Conservation (phyloP, 2,113 vertebrate species). For the Daubentonia madagascariensis region DNA sequence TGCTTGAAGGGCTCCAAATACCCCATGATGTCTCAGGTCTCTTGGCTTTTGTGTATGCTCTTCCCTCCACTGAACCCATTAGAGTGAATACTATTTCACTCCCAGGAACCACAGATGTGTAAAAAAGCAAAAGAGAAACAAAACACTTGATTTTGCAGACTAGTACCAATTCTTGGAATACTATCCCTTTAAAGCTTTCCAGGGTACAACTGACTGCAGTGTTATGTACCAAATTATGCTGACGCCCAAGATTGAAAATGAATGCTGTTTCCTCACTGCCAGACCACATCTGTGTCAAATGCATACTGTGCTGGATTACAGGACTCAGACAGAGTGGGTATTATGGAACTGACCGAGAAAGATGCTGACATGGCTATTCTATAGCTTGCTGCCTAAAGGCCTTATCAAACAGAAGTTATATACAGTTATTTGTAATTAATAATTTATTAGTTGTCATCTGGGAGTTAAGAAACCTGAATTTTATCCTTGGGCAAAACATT, state of each 20-base stretch:
- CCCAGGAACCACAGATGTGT: background rate
- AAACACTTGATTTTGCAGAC: background rate
- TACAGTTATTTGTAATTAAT: slow-evolving; percentile 5
- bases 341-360: background rate
- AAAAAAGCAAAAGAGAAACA: background rate
- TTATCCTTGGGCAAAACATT: background rate
- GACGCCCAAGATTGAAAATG: background rate
- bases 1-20: background rate
- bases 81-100: background rate
- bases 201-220: background rate
- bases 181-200: slow-evolving; percentile 7
- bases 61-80: background rate
- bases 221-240: background rate
- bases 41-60: background rate
- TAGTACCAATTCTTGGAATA: background rate
- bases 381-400: background rate
- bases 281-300: background rate
- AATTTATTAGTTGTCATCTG: background rate
- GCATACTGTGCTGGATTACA: background rate
- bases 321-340: background rate
- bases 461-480: background rate
- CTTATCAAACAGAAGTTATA: background rate
- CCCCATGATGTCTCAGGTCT: background rate
- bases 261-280: background rate
- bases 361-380: background rate